phyloP scores from a whole-genome alignment of 1,140 invertebrate species.

The Heliconius hewitsoni region DNA sequence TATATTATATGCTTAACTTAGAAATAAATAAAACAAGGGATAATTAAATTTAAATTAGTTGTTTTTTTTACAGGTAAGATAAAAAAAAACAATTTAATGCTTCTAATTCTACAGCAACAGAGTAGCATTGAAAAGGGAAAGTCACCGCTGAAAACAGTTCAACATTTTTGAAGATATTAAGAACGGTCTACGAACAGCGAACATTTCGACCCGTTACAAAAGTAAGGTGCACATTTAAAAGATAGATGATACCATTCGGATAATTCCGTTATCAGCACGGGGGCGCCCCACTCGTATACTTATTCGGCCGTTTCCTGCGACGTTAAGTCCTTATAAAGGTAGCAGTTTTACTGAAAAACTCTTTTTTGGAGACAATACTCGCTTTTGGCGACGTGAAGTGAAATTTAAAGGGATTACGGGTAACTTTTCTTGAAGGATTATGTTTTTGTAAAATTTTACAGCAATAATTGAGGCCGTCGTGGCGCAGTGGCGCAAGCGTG shows the following conservation, averaged over 20 bases:
- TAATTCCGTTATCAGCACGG: slow-evolving; percentile 81
- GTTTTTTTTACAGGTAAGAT: too few relatives aligned
- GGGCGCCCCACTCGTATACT: slow-evolving; percentile 74
- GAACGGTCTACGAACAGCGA: slow-evolving; percentile 42
- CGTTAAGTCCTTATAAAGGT: slow-evolving; percentile 79
- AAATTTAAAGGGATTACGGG: slow-evolving; percentile 50
- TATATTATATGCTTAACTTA: too few relatives aligned
- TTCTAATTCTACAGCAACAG: not conserved
- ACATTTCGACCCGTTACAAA: slow-evolving; percentile 61
- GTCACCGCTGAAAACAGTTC: not conserved
- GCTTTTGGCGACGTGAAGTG: slow-evolving; percentile 61
- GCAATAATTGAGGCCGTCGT: not conserved
- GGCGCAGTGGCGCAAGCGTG: too few relatives aligned
- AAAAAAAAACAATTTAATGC: not conserved
- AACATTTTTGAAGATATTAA: slow-evolving; percentile 21
- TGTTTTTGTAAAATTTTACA: not conserved
- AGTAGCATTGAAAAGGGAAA: not conserved
- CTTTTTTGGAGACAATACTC: slow-evolving; percentile 73
- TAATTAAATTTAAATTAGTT: too few relatives aligned
- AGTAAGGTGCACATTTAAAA: slow-evolving; percentile 82
- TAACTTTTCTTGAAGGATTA: not conserved
- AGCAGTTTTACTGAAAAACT: slow-evolving; percentile 77
- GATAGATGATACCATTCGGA: slow-evolving; percentile 81
- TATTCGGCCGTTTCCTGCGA: slow-evolving; percentile 74
- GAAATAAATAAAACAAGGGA: too few relatives aligned